These are phyloP conservation scores for Lasioglossum calceatum DNA, from an alignment of 2,888 invertebrate species.

Conservation along the genomic window DNA sequence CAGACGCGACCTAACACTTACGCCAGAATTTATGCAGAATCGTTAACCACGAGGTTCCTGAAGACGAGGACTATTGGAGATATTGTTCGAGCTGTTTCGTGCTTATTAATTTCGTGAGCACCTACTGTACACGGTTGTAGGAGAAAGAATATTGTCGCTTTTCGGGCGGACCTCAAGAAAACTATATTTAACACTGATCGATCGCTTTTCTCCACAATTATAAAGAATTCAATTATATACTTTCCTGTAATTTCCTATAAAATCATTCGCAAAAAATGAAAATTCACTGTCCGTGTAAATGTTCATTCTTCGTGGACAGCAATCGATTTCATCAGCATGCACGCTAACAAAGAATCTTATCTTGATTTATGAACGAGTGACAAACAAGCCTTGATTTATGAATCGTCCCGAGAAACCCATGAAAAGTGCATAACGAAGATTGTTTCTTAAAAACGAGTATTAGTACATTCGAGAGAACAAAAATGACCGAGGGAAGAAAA, in stretches of 20 bases:
- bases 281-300: not conserved
- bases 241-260: not conserved
- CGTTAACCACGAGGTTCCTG: conserved; percentile 3
- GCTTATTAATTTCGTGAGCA: not conserved
- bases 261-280: not conserved
- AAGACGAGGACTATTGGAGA: not conserved
- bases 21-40: conserved; percentile 47
- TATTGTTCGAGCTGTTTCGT: not conserved
- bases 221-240: not conserved
- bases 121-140: not conserved
- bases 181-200: not conserved
- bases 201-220: not conserved
- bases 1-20: conserved; percentile 34
- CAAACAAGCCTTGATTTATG: conserved; percentile 9
- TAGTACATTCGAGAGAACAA: not conserved
- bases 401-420: not conserved
- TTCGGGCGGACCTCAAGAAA: not conserved
- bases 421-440: not conserved
- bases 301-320: not conserved
- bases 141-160: not conserved
- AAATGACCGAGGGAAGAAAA: not conserved
- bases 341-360: not conserved
- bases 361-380: not conserved
- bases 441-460: not conserved
- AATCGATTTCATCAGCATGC: not conserved